These are phyloP conservation scores for Hippolais icterina DNA, from an alignment of 2,113 vertebrate genomes.

Conservation along the genomic window DNA sequence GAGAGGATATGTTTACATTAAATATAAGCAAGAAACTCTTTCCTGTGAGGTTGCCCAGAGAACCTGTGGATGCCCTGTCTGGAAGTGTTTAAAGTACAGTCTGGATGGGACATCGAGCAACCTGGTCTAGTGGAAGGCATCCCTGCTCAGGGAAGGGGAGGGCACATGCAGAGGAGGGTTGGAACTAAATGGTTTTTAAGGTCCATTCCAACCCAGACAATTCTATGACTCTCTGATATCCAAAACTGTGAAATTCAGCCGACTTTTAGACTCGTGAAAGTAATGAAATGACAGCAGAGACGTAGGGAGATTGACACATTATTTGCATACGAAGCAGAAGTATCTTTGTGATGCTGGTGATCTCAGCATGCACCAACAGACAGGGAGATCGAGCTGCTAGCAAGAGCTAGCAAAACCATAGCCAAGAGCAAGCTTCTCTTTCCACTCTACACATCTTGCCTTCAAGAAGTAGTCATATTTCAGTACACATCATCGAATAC, in stretches of 20 bases:
- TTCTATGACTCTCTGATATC: neutral
- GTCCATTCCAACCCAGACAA: neutral
- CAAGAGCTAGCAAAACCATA: neutral
- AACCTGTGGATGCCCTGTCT: neutral
- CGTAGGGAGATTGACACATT: neutral
- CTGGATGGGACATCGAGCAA: neutral
- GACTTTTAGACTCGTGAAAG: neutral
- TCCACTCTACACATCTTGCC: neutral
- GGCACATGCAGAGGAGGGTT: rapidly evolving
- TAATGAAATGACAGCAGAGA: neutral
- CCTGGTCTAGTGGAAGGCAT: neutral
- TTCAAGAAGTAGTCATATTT: neutral
- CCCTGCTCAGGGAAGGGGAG: no score
- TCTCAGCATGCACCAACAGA: neutral
- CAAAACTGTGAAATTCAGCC: neutral
- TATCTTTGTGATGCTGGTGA: neutral
- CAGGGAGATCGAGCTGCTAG: neutral
- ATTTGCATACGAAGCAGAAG: neutral
- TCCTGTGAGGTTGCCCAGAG: neutral
- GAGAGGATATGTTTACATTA: neutral
- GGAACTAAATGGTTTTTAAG: neutral
- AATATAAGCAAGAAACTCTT: neutral
- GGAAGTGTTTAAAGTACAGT: neutral
- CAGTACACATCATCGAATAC: neutral
- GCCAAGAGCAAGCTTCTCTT: neutral